Conservation (phyloP, 2,113 vertebrate species). For the Pimephales promelas region DNA sequence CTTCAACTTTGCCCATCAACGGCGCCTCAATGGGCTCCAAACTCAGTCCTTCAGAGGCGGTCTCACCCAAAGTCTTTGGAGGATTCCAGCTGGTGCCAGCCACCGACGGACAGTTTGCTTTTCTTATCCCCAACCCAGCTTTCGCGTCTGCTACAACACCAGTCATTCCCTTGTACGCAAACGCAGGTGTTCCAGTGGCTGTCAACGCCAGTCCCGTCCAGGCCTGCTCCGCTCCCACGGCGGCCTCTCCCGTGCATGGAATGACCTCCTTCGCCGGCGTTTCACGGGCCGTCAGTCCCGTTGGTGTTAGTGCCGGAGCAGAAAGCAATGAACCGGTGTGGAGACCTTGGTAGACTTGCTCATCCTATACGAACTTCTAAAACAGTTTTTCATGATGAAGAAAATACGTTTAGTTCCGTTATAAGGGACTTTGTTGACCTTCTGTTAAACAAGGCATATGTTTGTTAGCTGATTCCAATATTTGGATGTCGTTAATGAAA, state of each 20-base stretch:
- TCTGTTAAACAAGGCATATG: conserved; percentile 58
- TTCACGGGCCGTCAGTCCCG: conserved; percentile 78
- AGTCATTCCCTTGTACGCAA: conserved; percentile 77
- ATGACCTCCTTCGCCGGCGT: conserved; percentile 84
- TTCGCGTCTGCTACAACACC: conserved; percentile 75
- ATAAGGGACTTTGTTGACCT: conserved; percentile 77
- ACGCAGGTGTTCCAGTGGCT: conserved; percentile 77
- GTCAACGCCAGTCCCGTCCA: conserved; percentile 71
- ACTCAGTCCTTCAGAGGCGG: conserved; percentile 76
- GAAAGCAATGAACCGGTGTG: conserved; percentile 86
- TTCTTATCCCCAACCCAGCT: conserved; percentile 82
- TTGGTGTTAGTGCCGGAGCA: conserved; percentile 72
- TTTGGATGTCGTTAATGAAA: conserved; percentile 82
- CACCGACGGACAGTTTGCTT: conserved; percentile 85
- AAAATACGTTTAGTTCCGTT: conserved; percentile 80
- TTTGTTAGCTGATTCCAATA: conserved; percentile 77
- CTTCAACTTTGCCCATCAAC: conserved; percentile 75
- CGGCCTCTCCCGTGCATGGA: conserved; percentile 83
- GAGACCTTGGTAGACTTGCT: conserved; percentile 85
- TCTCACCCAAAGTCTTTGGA: conserved; percentile 82
- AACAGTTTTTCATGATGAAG: conserved; percentile 56
- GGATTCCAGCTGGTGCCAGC: conserved; percentile 84
- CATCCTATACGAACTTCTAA: conserved; percentile 40
- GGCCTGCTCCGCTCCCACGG: conserved; percentile 61
- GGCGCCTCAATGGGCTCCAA: conserved; percentile 77